Conservation (phyloP, 2,113 vertebrate species). For the Salminus brasiliensis region DNA sequence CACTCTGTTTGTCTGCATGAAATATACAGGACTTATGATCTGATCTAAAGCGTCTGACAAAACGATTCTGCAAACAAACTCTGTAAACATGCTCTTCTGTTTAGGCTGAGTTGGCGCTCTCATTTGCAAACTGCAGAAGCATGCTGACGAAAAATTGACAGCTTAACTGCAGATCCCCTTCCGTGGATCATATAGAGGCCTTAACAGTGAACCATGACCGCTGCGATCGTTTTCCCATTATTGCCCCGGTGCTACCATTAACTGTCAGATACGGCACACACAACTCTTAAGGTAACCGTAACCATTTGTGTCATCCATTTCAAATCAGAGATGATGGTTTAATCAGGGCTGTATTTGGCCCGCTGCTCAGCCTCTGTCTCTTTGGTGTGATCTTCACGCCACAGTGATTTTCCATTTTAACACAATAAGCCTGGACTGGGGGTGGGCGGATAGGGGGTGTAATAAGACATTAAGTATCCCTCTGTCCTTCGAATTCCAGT, state of each 20-base stretch:
- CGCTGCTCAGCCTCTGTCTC: constrained; percentile 66
- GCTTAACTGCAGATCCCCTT: constrained; percentile 36
- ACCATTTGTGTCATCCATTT: constrained; percentile 69
- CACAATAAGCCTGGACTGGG: constrained; percentile 59
- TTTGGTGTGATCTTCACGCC: constrained; percentile 77
- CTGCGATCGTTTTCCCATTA: constrained; percentile 60
- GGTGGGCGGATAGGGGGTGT: constrained; percentile 54
- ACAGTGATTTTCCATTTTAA: constrained; percentile 73
- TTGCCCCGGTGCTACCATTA: constrained; percentile 48
- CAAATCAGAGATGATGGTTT: constrained; percentile 81
- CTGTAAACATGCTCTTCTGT: background rate
- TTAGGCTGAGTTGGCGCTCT: background rate
- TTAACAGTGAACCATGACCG: constrained; percentile 32
- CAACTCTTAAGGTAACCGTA: constrained; percentile 66
- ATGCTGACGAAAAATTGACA: constrained; percentile 14
- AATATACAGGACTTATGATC: background rate
- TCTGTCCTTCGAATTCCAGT: constrained; percentile 56
- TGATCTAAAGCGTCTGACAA: background rate
- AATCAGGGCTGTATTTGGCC: constrained; percentile 78
- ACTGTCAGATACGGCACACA: constrained; percentile 38
- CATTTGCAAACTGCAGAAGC: background rate
- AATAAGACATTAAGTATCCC: constrained; percentile 69
- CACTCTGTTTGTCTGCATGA: background rate
- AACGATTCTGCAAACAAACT: background rate
- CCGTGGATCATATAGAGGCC: constrained; percentile 42